Percentiles rank a stretch among this genome's conserved stretches.
Conservation (phyloP, 1,140 invertebrate species). For the Ostrea denselamellosa region DNA sequence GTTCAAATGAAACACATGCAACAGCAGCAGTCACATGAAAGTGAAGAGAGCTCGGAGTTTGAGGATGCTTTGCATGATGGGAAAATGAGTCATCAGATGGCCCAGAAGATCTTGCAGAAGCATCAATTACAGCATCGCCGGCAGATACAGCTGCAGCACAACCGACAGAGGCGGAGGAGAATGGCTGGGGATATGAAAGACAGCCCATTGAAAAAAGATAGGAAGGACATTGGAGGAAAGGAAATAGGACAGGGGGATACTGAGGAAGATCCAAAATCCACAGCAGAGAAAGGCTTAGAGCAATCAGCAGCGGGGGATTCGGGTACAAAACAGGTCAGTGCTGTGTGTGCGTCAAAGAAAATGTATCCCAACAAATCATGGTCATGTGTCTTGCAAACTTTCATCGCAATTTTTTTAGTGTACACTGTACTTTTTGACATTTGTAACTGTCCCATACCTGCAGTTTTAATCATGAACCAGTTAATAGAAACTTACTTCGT, state of each 20-base stretch:
- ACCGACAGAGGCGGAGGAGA: slow-evolving; percentile 42
- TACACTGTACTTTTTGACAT: too few relatives aligned
- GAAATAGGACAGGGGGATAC: slow-evolving; percentile 11
- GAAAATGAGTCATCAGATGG: slow-evolving; percentile 58
- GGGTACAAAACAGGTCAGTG: not conserved
- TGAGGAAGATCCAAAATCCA: not conserved
- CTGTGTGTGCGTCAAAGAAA: too few relatives aligned
- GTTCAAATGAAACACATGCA: slow-evolving; percentile 64
- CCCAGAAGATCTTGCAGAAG: slow-evolving; percentile 56
- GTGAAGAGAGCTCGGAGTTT: slow-evolving; percentile 72
- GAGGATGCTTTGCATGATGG: slow-evolving; percentile 66
- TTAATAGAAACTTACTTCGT: too few relatives aligned
- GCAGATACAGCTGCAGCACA: slow-evolving; percentile 50
- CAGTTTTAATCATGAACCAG: too few relatives aligned
- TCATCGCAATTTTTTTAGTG: too few relatives aligned
- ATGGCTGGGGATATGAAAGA: slow-evolving; percentile 28
- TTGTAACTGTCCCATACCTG: too few relatives aligned
- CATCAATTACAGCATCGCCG: slow-evolving; percentile 53
- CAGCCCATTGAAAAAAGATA: not conserved
- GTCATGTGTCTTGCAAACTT: too few relatives aligned
- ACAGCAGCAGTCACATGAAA: slow-evolving; percentile 56
- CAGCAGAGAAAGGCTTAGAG: not conserved
- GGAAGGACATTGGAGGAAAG: not conserved
- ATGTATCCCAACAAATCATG: too few relatives aligned
- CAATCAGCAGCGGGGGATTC: not conserved